Percentiles rank a stretch among this genome's conserved stretches.
phyloP scores from a whole-genome alignment of 2,888 invertebrate genomes.

The Drosophila dives region DNA sequence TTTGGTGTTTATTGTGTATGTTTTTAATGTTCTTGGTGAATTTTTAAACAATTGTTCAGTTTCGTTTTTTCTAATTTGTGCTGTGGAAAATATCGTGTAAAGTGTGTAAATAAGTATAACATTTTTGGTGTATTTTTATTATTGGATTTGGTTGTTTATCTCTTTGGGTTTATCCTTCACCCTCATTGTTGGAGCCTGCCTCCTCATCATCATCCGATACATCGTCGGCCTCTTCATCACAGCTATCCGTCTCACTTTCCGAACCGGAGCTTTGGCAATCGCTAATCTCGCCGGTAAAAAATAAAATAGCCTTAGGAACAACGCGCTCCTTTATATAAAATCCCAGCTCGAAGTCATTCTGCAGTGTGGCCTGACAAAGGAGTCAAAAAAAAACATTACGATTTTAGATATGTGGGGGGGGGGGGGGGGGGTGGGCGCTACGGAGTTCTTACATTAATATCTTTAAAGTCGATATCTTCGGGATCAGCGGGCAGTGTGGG shows the following conservation, averaged over 20 bases:
- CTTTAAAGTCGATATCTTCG: conserved; percentile 74
- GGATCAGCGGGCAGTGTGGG: conserved; percentile 85
- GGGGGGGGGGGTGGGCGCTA: rapidly evolving
- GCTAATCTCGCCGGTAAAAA: conserved; percentile 95
- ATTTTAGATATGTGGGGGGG: rapidly evolving
- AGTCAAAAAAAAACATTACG: neutral
- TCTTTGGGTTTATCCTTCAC: conserved; percentile 17
- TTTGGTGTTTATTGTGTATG: neutral
- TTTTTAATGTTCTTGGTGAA: neutral
- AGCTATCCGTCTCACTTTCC: conserved; percentile 68
- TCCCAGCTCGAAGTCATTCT: conserved; percentile 98
- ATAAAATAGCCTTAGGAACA: conserved; percentile 96
- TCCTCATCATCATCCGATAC: conserved; percentile 48
- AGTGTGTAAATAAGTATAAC: conserved; percentile 8
- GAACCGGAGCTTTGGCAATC: conserved; percentile 79
- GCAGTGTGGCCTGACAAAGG: conserved; percentile 70
- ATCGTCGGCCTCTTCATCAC: conserved; percentile 67
- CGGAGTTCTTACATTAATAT: conserved; percentile 69
- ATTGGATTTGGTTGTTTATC: conserved; percentile 20
- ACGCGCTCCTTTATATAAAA: conserved; percentile 98
- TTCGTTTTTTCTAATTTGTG: conserved; percentile 7
- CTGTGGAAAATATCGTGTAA: neutral
- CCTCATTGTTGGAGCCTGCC: conserved; percentile 53
- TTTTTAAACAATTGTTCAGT: conserved; percentile 49
- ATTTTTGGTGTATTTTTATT: neutral